These are phyloP conservation scores for Euplagia quadripunctaria DNA, from an alignment of 2,888 invertebrate genomes.

Conservation along the genomic window DNA sequence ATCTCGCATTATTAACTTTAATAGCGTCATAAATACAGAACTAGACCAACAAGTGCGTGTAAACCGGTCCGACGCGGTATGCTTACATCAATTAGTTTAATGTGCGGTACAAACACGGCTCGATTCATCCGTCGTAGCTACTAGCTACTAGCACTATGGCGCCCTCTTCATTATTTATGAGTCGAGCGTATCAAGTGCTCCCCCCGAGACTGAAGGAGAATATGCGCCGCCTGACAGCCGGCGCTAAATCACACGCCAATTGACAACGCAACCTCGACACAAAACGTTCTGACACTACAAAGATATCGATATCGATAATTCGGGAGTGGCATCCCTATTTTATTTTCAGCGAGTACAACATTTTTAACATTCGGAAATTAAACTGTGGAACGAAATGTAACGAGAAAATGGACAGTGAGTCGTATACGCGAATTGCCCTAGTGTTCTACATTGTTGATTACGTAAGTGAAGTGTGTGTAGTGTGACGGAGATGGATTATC, in stretches of 20 bases:
- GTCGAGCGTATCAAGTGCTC: conserved; percentile 51
- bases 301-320: conserved; percentile 49
- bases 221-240: conserved; percentile 58
- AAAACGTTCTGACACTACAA: conserved; percentile 58
- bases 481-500: conserved; percentile 77
- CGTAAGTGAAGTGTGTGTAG: conserved; percentile 65
- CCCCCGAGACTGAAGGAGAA: conserved; percentile 65
- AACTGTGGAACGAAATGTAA: conserved; percentile 46
- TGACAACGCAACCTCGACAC: conserved; percentile 49
- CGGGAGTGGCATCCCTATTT: conserved; percentile 35
- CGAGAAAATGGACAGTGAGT: conserved; percentile 42
- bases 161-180: conserved; percentile 64
- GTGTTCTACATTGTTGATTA: conserved; percentile 49
- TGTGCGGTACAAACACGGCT: conserved; percentile 43
- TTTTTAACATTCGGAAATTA: conserved; percentile 51
- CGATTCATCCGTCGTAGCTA: conserved; percentile 46
- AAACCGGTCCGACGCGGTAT: conserved; percentile 48
- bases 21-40: conserved; percentile 50
- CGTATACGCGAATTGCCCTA: conserved; percentile 36
- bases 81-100: conserved; percentile 59
- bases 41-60: conserved; percentile 53
- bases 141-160: conserved; percentile 32
- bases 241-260: conserved; percentile 66
- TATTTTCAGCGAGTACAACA: conserved; percentile 39
- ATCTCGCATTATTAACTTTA: conserved; percentile 52